phyloP scores from a whole-genome alignment of 2,797 vertebrate species.

The Acropternis orthonyx region DNA sequence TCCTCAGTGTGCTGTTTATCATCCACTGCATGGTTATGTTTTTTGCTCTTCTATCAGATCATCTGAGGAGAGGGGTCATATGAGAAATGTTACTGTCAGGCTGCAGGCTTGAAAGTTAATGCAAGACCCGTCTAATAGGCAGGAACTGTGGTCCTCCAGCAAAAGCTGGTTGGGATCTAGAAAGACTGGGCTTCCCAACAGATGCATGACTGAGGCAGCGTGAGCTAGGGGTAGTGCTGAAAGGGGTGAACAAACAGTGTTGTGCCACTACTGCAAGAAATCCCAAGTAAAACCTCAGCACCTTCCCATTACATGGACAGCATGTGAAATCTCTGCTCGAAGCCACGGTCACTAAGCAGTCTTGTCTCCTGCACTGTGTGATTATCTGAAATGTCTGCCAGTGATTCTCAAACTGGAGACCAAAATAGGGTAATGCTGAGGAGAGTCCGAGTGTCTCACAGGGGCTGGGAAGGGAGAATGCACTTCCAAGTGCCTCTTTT shows the following conservation, averaged over 20 bases:
- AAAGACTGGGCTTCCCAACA: background rate
- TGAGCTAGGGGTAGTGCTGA: background rate
- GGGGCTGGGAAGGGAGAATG: background rate
- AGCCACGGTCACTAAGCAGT: background rate
- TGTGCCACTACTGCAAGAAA: background rate
- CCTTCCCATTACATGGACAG: background rate
- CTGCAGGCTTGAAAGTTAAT: background rate
- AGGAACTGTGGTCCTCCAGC: background rate
- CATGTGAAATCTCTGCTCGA: background rate
- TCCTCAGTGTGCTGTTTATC: slow-evolving; percentile 25
- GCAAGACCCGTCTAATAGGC: background rate
- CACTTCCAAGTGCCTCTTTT: background rate
- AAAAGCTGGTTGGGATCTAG: background rate
- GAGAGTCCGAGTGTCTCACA: background rate
- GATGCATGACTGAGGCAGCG: background rate
- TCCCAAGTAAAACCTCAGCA: background rate
- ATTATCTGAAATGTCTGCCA: background rate
- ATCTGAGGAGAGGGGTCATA: background rate
- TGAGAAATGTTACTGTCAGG: background rate
- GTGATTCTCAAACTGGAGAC: background rate
- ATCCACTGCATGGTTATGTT: slow-evolving; percentile 27
- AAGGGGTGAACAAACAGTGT: background rate
- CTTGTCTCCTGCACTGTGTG: background rate
- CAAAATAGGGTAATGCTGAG: background rate
- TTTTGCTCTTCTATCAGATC: slow-evolving; percentile 28